Evolutionary conservation across 23 tunicate species (phyloP), one percentile per base, ranked within the genome.

Genomic region (Diplosoma virens): DNA sequence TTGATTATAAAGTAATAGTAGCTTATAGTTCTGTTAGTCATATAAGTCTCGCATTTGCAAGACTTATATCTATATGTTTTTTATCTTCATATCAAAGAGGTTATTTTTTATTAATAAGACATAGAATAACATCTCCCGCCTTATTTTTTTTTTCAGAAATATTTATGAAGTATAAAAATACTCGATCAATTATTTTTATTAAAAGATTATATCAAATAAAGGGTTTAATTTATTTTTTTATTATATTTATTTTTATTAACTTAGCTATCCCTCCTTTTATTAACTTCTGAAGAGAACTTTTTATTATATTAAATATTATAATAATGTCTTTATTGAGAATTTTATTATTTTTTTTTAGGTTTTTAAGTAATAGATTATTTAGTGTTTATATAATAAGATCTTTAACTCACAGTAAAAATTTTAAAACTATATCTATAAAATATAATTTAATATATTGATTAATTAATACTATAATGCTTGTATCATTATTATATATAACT

Each of bases 21-120:
- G 76, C 76, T 0, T 69, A 21, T 35, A 69, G 76, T 69, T 69
- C 76, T 21, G 76, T 69, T 35, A 33, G 25, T 0, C 76, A 69
- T 35, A 69, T 69, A 37, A 69, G 76, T 69, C 37, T 69, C 9
- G 56, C 56, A 35, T 35, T 69, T 14, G 16, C 25, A 0, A 46
- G 76, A 0, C 11, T 7, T 69, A n/a, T 69, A 0, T 0, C 16
- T 69, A n/a, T 7, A 6, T 35, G 14, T 14, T 69, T 11, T 16
- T 35, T 37, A 35, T 11, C 58, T n/a, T n/a, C n/a, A 0, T 69
- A 35, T 14, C 36, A 69, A 33, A 26, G 76, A 23, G 7, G 32
- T 23, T 69, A 18, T 69, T 33, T 35, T 0, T 21, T 69, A 46
- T 69, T 21, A 0, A 16, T 69, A 21, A 28, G 56, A 23, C 76